These are phyloP conservation scores for Kradibia gibbosae DNA, from an alignment of 1,140 invertebrate species.

Conservation along the genomic window DNA sequence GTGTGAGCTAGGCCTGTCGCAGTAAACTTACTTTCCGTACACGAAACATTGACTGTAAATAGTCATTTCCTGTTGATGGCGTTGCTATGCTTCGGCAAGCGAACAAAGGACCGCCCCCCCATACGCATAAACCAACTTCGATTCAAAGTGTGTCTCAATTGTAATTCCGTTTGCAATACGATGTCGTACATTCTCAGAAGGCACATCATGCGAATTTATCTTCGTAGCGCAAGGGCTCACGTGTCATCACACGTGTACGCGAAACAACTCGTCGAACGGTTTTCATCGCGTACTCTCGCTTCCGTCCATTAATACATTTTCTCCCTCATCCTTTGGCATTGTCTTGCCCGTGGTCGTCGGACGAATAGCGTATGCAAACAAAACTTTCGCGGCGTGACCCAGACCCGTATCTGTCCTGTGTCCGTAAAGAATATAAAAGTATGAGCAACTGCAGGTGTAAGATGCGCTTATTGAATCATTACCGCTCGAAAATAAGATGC, in stretches of 20 bases:
- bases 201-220: neutral
- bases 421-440: too few species aligned
- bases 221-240: too few species aligned
- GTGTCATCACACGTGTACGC: neutral
- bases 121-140: neutral
- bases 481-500: too few species aligned
- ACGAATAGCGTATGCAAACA: too few species aligned
- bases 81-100: neutral
- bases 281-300: conserved; percentile 36
- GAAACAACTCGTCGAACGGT: conserved; percentile 6
- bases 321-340: neutral
- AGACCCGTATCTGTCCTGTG: too few species aligned
- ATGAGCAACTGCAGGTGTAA: too few species aligned
- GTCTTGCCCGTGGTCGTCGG: neutral
- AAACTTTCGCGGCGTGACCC: too few species aligned
- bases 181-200: conserved; percentile 9
- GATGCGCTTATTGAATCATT: too few species aligned
- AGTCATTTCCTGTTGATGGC: neutral
- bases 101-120: neutral
- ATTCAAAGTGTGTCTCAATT: neutral
- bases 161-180: conserved; percentile 16
- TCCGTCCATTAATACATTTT: conserved; percentile 31
- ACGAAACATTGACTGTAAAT: neutral
- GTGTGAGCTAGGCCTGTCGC: neutral
- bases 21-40: neutral